phyloP scores from a whole-genome alignment of 2,797 vertebrate species.

The Cyclura pinguis region DNA sequence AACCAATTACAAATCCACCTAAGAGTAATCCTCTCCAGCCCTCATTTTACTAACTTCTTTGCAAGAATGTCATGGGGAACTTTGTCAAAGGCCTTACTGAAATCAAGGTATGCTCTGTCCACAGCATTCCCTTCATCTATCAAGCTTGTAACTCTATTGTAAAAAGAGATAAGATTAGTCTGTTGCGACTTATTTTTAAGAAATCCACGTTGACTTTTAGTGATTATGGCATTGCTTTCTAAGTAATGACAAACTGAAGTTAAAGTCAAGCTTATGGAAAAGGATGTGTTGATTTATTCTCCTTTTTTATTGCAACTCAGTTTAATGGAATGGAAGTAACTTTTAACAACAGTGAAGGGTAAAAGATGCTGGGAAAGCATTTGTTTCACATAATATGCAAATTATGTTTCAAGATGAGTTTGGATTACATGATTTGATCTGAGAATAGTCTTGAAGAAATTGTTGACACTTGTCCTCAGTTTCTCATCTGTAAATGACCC shows the following conservation, averaged over 20 bases:
- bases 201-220: too few species aligned
- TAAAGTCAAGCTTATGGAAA: background rate
- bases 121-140: too few species aligned
- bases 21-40: too few species aligned
- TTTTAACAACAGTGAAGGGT: background rate
- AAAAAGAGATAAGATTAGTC: too few species aligned
- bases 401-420: constrained; percentile 32
- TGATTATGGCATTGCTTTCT: too few species aligned
- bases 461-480: background rate
- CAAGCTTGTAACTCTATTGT: too few species aligned
- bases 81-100: too few species aligned
- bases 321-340: constrained; percentile 2
- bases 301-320: background rate
- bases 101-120: too few species aligned
- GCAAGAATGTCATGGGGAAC: too few species aligned
- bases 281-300: background rate
- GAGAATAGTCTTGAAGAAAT: background rate
- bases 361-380: background rate
- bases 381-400: constrained; percentile 31
- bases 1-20: too few species aligned
- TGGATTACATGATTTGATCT: background rate
- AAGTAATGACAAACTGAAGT: background rate
- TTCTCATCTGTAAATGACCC: background rate
- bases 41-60: too few species aligned
- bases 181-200: too few species aligned